Base-by-base conservation (phyloP, 1,140 invertebrate genomes). In the Sipha flava region DNA sequence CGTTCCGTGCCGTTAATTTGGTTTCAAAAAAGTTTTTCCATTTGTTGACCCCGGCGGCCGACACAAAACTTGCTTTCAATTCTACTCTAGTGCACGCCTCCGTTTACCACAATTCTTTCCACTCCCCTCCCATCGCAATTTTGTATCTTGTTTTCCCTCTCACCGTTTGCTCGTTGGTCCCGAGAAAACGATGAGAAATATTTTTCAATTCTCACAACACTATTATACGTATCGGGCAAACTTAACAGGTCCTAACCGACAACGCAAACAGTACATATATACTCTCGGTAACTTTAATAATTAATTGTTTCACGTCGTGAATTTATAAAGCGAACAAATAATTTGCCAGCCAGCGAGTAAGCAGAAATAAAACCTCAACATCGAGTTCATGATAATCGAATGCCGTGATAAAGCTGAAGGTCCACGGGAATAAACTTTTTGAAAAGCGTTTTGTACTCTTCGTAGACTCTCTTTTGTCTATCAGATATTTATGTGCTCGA, bases 281-380 rank as follows among this genome's bases (percentile, higher is more conserved):
- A 49, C 70, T 49, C 18, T 7, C 16, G 47, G 23, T n/a, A 73
- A 73, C 47, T 73, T 73, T 73, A 52, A 52, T 73, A 73, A 73
- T 73, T 73, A 73, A 73, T 73, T 73, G 70, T 73, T 52, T 31
- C 37, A 31, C 47, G 47, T 21, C 49, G 47, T 66, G 34, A 37
- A 73, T 73, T 29, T 73, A 52, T 34, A 73, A 49, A 73, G 26
- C 21, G 31, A 73, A 73, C 47, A 73, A 73, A 73, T 73, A 54
- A 73, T 73, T 52, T 49, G 26, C 47, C n/a, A 18, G 43, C 40
- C 18, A 16, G 10, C 16, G 37, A 72, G 34, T 31, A 23, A 49
- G 47, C 6, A 73, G 29, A 52, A 34, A 26, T 12, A 10, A 70
- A 47, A 47, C 66, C 66, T 47, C 43, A 70, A 29, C 43, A 70